Base-by-base conservation (phyloP, 1,140 invertebrate species). In the Teleopsis dalmanni region DNA sequence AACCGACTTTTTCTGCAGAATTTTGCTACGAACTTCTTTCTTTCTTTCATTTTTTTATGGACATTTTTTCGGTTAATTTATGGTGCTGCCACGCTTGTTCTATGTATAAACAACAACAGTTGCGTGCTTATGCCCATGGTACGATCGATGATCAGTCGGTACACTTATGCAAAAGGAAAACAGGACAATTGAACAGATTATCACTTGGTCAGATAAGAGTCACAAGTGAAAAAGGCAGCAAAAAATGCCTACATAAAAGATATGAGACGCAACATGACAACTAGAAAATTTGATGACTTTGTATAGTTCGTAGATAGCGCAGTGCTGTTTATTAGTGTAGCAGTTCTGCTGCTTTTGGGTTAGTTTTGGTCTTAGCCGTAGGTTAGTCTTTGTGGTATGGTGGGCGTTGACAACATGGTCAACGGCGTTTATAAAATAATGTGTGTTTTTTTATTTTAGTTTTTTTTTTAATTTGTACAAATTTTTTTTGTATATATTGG, bases 341-440 rank as follows among this genome's bases (percentile, higher is more conserved):
- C n/a, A n/a, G n/a, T n/a, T n/a, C n/a, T n/a, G n/a, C n/a, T n/a
- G n/a, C n/a, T n/a, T n/a, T n/a, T n/a, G n/a, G n/a, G n/a, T n/a
- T n/a, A n/a, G n/a, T n/a, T n/a, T 29, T 25, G 26, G 10, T 4
- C 27, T 4, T 19, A 29, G 27, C 18, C 9, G 18, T 31, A 27
- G 26, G 41, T 42, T n/a, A 29, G 41, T 40, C 46, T 51, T 53
- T 55, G 50, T 31, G 46, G 54, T 50, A 36, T 43, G 27, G 51
- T 54, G 50, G 60, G 60, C 61, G 61, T 60, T 48, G 45, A 41
- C 50, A 52, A 64, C 58, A 63, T 59, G 58, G 52, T 57, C 61
- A 63, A 52, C 55, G 60, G 54, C 55, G 56, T 60, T 62, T 63
- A 60, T 62, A 58, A 31, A 62, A 57, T 62, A 29, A 43, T 43